Conservation (phyloP, 2,888 invertebrate species). For the Parnassius orleans region DNA sequence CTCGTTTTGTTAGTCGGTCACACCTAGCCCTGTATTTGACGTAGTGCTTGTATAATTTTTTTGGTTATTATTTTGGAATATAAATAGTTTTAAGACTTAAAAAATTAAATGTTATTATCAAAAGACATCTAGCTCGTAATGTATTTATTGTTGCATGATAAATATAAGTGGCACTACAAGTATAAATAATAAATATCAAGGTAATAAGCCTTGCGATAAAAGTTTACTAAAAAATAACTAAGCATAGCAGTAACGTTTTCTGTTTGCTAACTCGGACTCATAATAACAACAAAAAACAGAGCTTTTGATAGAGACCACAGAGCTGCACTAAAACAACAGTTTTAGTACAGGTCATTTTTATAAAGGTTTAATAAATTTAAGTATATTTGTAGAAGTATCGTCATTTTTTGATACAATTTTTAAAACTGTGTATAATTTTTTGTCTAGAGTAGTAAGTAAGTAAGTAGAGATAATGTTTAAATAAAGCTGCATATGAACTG, state of each 20-base stretch:
- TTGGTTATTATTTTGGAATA: too few species aligned
- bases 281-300: conserved; percentile 28
- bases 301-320: conserved; percentile 16
- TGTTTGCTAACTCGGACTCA: conserved; percentile 33
- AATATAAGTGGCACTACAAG: conserved; percentile 38
- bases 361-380: not conserved
- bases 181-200: conserved; percentile 37
- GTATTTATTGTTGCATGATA: conserved; percentile 17
- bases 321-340: not conserved
- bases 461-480: too few species aligned
- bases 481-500: too few species aligned
- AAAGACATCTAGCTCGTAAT: not conserved
- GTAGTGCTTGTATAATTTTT: not conserved
- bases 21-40: conserved; percentile 35
- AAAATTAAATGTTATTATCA: not conserved
- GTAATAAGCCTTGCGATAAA: conserved; percentile 45
- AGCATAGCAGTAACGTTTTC: conserved; percentile 41
- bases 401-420: too few species aligned
- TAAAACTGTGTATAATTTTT: too few species aligned
- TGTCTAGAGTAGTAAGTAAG: too few species aligned
- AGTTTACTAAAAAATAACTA: conserved; percentile 50
- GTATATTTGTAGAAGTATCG: not conserved
- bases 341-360: conserved; percentile 12
- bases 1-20: conserved; percentile 73
- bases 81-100: too few species aligned